Conservation (phyloP, 1,140 invertebrate species). For the Sarcophaga bullata region DNA sequence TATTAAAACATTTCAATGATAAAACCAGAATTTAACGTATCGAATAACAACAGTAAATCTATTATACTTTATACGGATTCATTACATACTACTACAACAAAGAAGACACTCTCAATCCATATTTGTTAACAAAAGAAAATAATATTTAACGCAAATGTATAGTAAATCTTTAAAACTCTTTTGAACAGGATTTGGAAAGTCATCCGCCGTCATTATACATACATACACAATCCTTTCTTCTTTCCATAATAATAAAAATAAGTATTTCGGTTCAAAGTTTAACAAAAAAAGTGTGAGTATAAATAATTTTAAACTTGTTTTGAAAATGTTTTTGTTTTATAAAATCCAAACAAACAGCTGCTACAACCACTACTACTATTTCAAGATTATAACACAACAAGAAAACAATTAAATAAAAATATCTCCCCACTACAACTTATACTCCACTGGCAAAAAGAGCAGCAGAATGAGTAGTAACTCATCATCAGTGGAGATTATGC, state of each 20-base stretch:
- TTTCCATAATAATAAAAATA: background rate
- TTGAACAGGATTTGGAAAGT: too few relatives aligned
- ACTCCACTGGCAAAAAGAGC: background rate
- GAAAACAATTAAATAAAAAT: background rate
- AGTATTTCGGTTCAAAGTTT: background rate
- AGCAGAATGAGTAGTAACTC: background rate
- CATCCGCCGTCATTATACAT: too few relatives aligned
- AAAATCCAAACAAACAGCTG: background rate
- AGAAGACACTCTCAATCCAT: too few relatives aligned
- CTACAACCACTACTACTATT: background rate
- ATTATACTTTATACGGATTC: too few relatives aligned
- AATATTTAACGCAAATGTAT: too few relatives aligned
- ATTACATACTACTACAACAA: too few relatives aligned
- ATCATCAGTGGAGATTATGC: background rate
- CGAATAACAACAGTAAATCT: too few relatives aligned
- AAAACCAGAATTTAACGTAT: too few relatives aligned
- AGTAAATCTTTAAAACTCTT: too few relatives aligned
- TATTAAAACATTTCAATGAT: too few relatives aligned
- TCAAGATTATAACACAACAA: background rate
- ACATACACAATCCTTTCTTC: background rate
- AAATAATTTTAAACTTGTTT: slow-evolving; percentile 5
- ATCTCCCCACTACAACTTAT: background rate
- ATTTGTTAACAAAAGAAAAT: too few relatives aligned
- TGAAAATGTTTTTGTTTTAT: background rate
- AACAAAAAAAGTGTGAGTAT: too few relatives aligned